A percentile compares a stretch with the other conserved stretches of the same genome.
Evolutionary conservation across 2,888 invertebrate genomes (phyloP).

Genomic region (Carabus problematicus): DNA sequence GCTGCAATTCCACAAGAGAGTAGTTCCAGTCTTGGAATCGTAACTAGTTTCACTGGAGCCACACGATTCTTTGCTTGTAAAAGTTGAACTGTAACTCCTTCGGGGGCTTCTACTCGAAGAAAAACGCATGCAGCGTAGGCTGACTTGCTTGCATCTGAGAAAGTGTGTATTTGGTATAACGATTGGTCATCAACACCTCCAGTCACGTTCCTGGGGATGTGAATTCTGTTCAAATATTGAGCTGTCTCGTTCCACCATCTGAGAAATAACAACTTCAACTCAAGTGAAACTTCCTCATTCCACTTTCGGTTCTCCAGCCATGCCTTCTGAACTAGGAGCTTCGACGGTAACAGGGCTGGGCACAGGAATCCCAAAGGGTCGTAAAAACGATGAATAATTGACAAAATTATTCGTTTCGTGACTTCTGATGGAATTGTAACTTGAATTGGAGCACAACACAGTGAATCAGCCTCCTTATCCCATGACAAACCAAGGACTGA

Average conservation of each 20-base stretch:
- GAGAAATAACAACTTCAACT: slow-evolving; percentile 44
- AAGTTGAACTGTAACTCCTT: too few species aligned
- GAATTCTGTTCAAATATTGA: too few species aligned
- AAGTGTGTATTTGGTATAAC: too few species aligned
- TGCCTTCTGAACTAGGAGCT: slow-evolving; percentile 46
- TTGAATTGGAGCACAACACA: slow-evolving; percentile 1
- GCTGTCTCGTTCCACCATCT: slow-evolving; percentile 39
- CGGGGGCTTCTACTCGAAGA: too few species aligned
- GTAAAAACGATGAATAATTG: slow-evolving; percentile 44
- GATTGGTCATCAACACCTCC: too few species aligned
- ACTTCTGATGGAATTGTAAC: background rate
- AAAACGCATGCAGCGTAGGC: too few species aligned
- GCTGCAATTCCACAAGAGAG: too few species aligned
- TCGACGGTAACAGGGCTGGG: slow-evolving; percentile 45
- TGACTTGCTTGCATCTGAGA: too few species aligned
- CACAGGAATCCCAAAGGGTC: slow-evolving; percentile 48
- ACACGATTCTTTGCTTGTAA: too few species aligned
- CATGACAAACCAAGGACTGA: slow-evolving; percentile 22
- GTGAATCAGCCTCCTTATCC: slow-evolving; percentile 20
- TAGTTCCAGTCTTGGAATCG: too few species aligned
- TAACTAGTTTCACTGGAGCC: too few species aligned
- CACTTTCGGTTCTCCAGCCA: slow-evolving; percentile 43
- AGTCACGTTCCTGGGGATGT: too few species aligned
- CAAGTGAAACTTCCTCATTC: slow-evolving; percentile 29
- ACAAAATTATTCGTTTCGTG: slow-evolving; percentile 17